Percentiles rank a stretch among this genome's conserved stretches.
phyloP scores from a whole-genome alignment of 2,797 vertebrate species.

The Etheostoma nigrum region DNA sequence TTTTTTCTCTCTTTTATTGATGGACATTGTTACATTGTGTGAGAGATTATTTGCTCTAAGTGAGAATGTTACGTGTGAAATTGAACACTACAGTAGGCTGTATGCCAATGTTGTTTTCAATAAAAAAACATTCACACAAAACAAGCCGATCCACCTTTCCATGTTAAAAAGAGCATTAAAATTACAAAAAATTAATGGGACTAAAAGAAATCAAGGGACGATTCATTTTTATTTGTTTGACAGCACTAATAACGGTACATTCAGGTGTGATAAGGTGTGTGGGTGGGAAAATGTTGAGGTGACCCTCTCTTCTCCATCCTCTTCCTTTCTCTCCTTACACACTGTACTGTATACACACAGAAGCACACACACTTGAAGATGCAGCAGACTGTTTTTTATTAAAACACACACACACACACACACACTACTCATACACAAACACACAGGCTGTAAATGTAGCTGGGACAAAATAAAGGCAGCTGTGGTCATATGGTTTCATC shows the following conservation, averaged over 20 bases:
- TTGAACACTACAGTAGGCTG: too few species aligned
- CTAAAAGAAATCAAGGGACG: too few species aligned
- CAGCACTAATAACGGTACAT: not conserved
- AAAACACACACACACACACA: conserved; percentile 8
- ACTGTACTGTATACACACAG: not conserved
- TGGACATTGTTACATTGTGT: too few species aligned
- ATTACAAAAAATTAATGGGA: too few species aligned
- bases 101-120: too few species aligned
- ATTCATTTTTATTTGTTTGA: too few species aligned
- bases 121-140: too few species aligned
- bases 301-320: conserved; percentile 4
- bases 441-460: conserved; percentile 59
- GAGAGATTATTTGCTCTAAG: too few species aligned
- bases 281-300: conserved; percentile 22
- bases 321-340: conserved; percentile 3
- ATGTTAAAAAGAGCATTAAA: too few species aligned
- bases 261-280: conserved; percentile 16
- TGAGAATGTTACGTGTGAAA: too few species aligned
- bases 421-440: not conserved
- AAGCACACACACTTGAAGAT: not conserved
- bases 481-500: conserved; percentile 75
- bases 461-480: conserved; percentile 70
- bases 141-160: too few species aligned
- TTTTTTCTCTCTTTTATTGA: too few species aligned
- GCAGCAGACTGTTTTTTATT: not conserved